Evolutionary conservation across 2,888 invertebrate species (phyloP).

Genomic region (Unio delphinus): DNA sequence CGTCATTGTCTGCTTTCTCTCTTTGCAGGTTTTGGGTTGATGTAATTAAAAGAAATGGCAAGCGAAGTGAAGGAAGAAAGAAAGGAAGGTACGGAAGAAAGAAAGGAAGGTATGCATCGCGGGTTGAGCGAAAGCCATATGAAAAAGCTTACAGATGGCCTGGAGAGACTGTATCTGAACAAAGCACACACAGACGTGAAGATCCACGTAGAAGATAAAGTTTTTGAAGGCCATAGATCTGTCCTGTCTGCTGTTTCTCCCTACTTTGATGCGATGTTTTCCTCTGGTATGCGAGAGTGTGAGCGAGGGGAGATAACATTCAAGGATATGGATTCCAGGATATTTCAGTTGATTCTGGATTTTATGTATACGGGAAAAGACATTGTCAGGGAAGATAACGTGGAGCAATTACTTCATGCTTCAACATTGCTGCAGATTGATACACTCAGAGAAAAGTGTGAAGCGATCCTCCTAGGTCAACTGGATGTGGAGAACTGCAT

Average conservation of each 20-base stretch:
- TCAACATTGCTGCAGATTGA: constrained; percentile 90
- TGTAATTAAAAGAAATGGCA: no score
- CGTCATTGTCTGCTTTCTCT: no score
- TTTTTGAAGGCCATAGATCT: constrained; percentile 58
- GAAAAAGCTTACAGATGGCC: constrained; percentile 38
- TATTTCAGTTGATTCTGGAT: constrained; percentile 84
- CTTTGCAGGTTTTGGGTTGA: no score
- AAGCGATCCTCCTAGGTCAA: constrained; percentile 80
- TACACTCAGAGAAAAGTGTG: constrained; percentile 85
- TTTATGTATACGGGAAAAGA: constrained; percentile 86
- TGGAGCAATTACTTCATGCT: constrained; percentile 80
- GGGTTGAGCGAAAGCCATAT: constrained; percentile 6
- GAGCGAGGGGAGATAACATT: constrained; percentile 53
- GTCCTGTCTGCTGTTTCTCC: constrained; percentile 60
- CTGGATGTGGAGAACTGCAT: constrained; percentile 79
- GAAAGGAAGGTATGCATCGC: background rate
- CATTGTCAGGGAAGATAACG: constrained; percentile 83
- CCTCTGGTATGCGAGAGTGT: constrained; percentile 59
- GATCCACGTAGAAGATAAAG: constrained; percentile 53
- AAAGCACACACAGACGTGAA: constrained; percentile 55
- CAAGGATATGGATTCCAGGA: constrained; percentile 77
- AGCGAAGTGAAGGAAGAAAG: background rate
- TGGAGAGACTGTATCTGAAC: constrained; percentile 40
- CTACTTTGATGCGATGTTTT: constrained; percentile 63
- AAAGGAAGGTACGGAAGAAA: constrained; percentile 5